Conservation (phyloP, 1,140 invertebrate genomes). For the Drosophila yakuba region DNA sequence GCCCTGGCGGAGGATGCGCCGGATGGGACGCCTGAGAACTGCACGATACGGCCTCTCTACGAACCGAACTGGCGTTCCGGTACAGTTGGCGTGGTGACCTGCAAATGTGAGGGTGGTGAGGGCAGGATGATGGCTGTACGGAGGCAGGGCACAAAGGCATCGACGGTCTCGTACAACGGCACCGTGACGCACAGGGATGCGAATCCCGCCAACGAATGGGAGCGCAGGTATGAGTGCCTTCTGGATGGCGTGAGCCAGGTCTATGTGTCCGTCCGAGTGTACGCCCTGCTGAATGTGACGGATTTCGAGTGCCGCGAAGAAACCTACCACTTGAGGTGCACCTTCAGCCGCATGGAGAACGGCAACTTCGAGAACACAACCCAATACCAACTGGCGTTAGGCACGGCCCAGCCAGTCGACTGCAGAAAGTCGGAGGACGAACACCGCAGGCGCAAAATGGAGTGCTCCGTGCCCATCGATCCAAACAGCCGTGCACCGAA, state of each 20-base stretch:
- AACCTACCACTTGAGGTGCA: background rate
- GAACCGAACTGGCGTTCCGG: background rate
- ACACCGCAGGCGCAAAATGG: background rate
- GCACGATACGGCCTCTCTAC: background rate
- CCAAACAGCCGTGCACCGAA: background rate
- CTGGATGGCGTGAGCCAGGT: rapidly evolving
- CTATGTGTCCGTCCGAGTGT: background rate
- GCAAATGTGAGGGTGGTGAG: background rate
- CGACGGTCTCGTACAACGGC: background rate
- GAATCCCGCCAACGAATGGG: background rate
- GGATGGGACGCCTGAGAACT: background rate
- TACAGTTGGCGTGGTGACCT: background rate
- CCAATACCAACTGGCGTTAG: background rate
- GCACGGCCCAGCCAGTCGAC: background rate
- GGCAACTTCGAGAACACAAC: rapidly evolving
- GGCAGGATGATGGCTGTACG: background rate
- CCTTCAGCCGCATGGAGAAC: background rate
- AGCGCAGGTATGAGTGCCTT: background rate
- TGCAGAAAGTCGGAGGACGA: background rate
- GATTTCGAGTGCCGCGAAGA: background rate
- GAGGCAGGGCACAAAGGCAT: background rate
- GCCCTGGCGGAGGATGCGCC: background rate
- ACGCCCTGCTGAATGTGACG: background rate
- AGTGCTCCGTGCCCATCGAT: background rate
- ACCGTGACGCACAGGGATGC: background rate